Evolutionary conservation across 2,113 vertebrate genomes (phyloP), one percentile per base, ranked within the genome.

Genomic region (Indicator maculatus): DNA sequence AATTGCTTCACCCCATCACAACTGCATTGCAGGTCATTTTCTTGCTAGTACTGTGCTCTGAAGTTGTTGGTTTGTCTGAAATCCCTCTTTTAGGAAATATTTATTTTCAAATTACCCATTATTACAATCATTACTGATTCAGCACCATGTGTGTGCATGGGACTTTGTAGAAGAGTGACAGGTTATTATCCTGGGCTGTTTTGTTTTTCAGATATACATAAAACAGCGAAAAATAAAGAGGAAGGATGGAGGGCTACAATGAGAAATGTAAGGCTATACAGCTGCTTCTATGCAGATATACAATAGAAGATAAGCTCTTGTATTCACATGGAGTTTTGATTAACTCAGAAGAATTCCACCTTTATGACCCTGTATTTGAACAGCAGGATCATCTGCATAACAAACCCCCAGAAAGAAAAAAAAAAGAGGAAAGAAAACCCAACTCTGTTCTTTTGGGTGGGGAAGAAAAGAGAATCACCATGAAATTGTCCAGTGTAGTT

Each of bases 21-120:
- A 90, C 73, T 86, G 80, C 86, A 96, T 77, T 87, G 90, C 76
- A 90, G 77, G 73, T 77, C 88, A 88, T 89, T 87, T 93, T 94
- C 71, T 88, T 56, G 65, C 66, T 94, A 56, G 36, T 75, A 39
- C 8, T 84, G n/a, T 86, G 82, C 45, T 85, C n/a, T 36, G 36
- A 70, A 80, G 69, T 78, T 88, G 55, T 61, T 81, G 17, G 45
- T 90, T 47, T 16, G 52, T 74, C 73, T 79, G 27, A 88, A 93
- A 86, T 58, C 33, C 28, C 21, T 39, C 41, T 81, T 77, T 65
- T 63, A 76, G 67, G 64, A 90, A 95, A 63, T 26, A 77, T 15
- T 76, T 44, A 44, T 24, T 91, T 86, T 64, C 58, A 74, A 82
- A 83, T 86, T 17, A 84, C 24, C 55, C 23, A 38, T 39, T 41